A percentile compares a stretch with the other conserved stretches of the same genome.
Conservation (phyloP, 1,140 invertebrate genomes). For the Nasonia giraulti region DNA sequence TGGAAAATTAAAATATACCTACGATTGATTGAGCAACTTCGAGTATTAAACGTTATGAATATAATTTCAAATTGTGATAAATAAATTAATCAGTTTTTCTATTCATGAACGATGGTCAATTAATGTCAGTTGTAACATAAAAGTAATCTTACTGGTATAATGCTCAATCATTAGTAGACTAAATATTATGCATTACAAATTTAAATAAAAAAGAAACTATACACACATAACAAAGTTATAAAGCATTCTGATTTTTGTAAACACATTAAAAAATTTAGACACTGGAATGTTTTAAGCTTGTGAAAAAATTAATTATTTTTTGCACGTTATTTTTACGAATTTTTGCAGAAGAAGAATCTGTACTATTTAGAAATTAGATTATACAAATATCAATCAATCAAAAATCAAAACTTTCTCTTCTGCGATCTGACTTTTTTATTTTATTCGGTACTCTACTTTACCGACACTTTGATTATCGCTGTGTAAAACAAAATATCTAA, state of each 20-base stretch:
- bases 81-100: not conserved
- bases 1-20: conserved; percentile 10
- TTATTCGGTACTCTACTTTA: not conserved
- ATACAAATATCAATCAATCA: too few species aligned
- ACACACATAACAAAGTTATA: not conserved
- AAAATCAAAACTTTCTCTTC: not conserved
- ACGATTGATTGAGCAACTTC: not conserved
- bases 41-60: not conserved
- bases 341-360: too few species aligned
- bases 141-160: not conserved
- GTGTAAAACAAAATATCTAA: too few species aligned
- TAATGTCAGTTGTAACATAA: not conserved
- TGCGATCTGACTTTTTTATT: not conserved
- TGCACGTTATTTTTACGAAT: not conserved
- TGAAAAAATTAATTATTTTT: not conserved
- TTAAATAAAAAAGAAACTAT: not conserved
- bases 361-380: too few species aligned
- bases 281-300: not conserved
- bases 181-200: not conserved
- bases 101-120: not conserved
- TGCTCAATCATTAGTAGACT: not conserved
- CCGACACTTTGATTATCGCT: not conserved
- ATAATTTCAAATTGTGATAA: not conserved
- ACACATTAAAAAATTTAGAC: not conserved
- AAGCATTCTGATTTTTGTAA: not conserved